A percentile compares a stretch with the other conserved stretches of the same genome.
Evolutionary conservation across 2,888 invertebrate species (phyloP).

Genomic region (Platycheirus albimanus): DNA sequence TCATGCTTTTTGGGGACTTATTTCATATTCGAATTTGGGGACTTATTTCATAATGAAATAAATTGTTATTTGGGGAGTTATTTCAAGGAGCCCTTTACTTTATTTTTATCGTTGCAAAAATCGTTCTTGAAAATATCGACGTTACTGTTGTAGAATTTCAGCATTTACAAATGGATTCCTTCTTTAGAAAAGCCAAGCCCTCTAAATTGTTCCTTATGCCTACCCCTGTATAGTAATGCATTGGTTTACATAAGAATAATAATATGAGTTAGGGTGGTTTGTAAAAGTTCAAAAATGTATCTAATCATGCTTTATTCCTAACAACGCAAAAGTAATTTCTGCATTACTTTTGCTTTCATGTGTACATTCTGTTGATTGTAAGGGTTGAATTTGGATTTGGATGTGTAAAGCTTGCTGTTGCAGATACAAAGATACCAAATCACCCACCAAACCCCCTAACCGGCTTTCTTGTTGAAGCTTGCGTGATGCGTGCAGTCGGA

Average conservation of each 20-base stretch:
- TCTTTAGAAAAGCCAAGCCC: no score
- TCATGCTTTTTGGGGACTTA: no score
- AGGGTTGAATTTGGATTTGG: background rate
- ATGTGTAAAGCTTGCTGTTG: background rate
- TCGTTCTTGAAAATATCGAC: background rate
- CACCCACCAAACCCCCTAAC: background rate
- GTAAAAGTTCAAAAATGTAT: background rate
- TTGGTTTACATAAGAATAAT: background rate
- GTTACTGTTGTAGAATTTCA: background rate
- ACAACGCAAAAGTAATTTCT: constrained; percentile 4
- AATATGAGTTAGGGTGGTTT: background rate
- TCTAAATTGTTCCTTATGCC: background rate
- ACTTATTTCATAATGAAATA: no score
- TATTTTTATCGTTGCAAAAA: no score
- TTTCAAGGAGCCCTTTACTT: no score
- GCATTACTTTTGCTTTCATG: constrained; percentile 16
- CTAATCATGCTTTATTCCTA: background rate
- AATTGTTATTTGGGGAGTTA: no score
- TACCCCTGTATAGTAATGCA: background rate
- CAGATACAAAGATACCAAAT: background rate
- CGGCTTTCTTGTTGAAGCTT: constrained; percentile 1
- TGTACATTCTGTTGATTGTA: background rate
- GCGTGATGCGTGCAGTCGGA: background rate
- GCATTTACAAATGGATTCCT: no score
- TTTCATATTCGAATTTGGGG: no score